Evolutionary conservation across 2,113 vertebrate genomes (phyloP), one percentile per base, ranked within the genome.

Genomic region (Megaceryle torquata): DNA sequence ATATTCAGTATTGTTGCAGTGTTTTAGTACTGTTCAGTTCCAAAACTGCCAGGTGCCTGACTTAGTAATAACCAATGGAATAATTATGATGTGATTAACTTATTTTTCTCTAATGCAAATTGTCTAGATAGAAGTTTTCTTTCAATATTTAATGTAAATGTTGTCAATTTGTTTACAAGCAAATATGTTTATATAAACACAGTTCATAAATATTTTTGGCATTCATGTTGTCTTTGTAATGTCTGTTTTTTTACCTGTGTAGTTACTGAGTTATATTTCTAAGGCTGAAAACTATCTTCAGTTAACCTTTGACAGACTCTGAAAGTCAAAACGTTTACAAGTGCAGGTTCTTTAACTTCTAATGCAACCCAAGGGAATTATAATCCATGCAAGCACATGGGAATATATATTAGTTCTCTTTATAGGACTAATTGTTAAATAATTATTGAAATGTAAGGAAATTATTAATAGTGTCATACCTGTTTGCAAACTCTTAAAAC

Each of bases 131-230:
- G 25, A 59, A 33, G 15, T 50, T 84, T 54, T 94, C 68, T 84
- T 92, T 64, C 59, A 64, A 21, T 91, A 87, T 88, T 84, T 82
- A 78, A 83, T 80, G 67, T 80, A 53, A 82, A 64, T 68, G n/a
- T 70, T 95, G 68, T 86, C 56, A 75, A 87, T 26, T 85, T 91
- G 65, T 93, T 93, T 89, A 95, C 56, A 93, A 94, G 43, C 43
- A 21, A n/a, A 35, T 82, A 93, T 78, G 77, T 96, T 95, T 95
- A 68, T 94, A 95, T 95, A 93, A 96, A 95, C 48, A 86, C 44
- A 35, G 10, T 91, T 93, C n/a, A 61, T 63, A 96, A 88, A 89
- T 74, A 68, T 63, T 95, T 82, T 91, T 94, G 74, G 87, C 39
- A 68, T 61, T 93, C 1, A 10, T 63, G 39, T 92, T 88, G 50